phyloP scores from a whole-genome alignment of 2,113 vertebrate genomes.

The Prunella fulvescens region DNA sequence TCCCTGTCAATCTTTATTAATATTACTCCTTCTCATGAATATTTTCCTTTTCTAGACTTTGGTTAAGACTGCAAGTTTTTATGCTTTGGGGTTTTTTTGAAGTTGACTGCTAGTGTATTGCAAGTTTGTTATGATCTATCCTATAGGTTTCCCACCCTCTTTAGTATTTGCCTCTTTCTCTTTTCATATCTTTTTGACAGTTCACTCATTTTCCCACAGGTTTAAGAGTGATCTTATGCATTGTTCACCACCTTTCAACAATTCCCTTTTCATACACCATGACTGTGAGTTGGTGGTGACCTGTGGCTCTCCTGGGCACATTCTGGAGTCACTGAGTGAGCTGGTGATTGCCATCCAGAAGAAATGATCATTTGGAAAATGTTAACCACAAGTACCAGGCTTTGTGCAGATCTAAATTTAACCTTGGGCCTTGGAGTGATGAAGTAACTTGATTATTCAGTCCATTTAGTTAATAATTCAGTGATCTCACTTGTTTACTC shows the following conservation, averaged over 20 bases:
- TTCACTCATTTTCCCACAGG: neutral
- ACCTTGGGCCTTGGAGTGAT: neutral
- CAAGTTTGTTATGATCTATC: neutral
- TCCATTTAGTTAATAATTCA: neutral
- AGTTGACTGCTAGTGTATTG: neutral
- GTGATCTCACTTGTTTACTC: neutral
- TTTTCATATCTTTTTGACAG: neutral
- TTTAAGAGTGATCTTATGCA: neutral
- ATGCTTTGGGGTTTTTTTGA: neutral
- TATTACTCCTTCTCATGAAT: neutral
- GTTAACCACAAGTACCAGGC: neutral
- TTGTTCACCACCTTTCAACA: neutral
- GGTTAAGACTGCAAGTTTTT: neutral
- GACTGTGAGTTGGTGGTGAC: neutral
- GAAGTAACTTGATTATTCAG: neutral
- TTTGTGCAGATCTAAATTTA: neutral
- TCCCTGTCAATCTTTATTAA: neutral
- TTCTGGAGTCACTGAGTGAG: neutral
- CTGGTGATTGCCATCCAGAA: neutral
- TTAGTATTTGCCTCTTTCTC: neutral
- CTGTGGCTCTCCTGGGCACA: neutral
- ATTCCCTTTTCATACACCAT: neutral
- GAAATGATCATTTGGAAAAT: neutral
- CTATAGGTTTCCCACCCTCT: neutral
- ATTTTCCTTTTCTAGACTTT: neutral